These are phyloP conservation scores for Lepus europaeus DNA, from an alignment of 2,113 vertebrate genomes.

Conservation along the genomic window DNA sequence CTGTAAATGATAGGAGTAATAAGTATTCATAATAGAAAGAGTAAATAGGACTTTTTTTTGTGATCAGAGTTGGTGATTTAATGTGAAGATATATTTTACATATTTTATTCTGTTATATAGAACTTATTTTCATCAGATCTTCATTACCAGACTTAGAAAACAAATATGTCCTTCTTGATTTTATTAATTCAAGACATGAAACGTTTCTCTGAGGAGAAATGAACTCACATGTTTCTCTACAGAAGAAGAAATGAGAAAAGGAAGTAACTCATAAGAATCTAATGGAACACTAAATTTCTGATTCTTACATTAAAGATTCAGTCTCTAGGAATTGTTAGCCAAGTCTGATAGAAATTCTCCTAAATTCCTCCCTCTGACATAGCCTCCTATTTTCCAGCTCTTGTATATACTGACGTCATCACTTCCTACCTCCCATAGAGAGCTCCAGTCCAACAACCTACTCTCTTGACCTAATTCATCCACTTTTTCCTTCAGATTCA, in stretches of 20 bases:
- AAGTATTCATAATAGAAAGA: slow-evolving; percentile 50
- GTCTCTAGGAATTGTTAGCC: slow-evolving; percentile 22
- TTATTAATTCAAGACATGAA: slow-evolving; percentile 12
- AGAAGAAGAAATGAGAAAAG: slow-evolving; percentile 16
- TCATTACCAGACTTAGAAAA: slow-evolving; percentile 1
- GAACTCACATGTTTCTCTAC: background rate
- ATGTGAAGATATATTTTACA: slow-evolving; percentile 7
- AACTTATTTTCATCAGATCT: slow-evolving; percentile 42
- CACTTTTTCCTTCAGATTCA: background rate
- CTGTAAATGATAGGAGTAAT: background rate
- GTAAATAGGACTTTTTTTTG: background rate
- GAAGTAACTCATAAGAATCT: background rate
- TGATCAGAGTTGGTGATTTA: background rate
- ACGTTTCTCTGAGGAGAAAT: background rate
- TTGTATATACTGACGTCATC: background rate
- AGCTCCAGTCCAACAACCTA: background rate
- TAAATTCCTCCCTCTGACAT: background rate
- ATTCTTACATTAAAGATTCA: background rate
- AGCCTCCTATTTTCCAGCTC: background rate
- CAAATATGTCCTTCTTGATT: slow-evolving; percentile 20
- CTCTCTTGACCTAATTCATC: background rate
- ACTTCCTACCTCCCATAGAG: background rate
- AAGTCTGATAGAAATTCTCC: background rate
- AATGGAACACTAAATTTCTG: background rate
- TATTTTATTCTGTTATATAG: background rate